Evolutionary conservation across 1,140 invertebrate genomes (phyloP).

Genomic region (Nylanderia fulva): DNA sequence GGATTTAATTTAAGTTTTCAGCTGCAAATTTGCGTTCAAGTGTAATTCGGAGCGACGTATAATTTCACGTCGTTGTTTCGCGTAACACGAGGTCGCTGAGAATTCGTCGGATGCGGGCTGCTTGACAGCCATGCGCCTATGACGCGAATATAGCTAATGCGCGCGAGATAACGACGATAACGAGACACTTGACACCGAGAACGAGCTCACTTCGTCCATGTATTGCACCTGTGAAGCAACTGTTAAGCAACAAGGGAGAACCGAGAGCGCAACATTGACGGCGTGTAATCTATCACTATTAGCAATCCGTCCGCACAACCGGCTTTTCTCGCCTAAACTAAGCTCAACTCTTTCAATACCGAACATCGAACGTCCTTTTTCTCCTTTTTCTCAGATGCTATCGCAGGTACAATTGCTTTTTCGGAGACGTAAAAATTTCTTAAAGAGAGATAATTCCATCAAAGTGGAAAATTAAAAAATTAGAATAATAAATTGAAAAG

Average conservation of each 20-base stretch:
- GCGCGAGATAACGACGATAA: constrained; percentile 70
- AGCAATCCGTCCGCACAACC: not conserved
- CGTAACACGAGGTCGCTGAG: not conserved
- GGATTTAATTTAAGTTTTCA: constrained; percentile 56
- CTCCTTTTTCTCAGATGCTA: not conserved
- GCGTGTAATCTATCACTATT: constrained; percentile 32
- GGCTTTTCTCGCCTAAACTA: not conserved
- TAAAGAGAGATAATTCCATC: not conserved
- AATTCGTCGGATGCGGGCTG: not conserved
- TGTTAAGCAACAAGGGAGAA: constrained; percentile 44
- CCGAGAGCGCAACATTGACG: not conserved
- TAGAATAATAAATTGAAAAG: too few relatives aligned
- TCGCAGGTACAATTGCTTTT: not conserved
- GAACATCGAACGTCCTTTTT: not conserved
- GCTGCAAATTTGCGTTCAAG: constrained; percentile 20
- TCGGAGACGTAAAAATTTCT: too few relatives aligned
- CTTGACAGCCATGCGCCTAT: not conserved
- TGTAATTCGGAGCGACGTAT: not conserved
- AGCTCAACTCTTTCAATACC: not conserved
- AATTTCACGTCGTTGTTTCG: constrained; percentile 29
- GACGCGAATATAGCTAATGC: constrained; percentile 28
- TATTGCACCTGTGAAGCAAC: constrained; percentile 49
- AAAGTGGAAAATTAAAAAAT: not conserved
- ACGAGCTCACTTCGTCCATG: constrained; percentile 42
- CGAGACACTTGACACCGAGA: constrained; percentile 65